Percentiles rank a stretch among this genome's conserved stretches.
These are phyloP conservation scores for Aspidiotus destructor DNA, from an alignment of 2,888 invertebrate genomes.

Conservation along the genomic window DNA sequence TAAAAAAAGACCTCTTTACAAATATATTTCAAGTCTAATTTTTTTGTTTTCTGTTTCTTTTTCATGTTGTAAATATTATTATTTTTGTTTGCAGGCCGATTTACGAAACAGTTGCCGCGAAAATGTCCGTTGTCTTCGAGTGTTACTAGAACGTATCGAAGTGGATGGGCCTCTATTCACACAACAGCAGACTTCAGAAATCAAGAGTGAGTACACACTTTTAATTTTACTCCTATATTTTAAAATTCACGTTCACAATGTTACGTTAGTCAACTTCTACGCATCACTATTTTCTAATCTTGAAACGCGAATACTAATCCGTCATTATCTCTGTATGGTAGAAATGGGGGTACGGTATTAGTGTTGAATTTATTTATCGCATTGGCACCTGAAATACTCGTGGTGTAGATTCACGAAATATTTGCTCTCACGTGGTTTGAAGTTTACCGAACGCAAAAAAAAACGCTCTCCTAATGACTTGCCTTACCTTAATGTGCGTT, in stretches of 20 bases:
- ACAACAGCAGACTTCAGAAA: conserved; percentile 50
- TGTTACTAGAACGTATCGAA: conserved; percentile 48
- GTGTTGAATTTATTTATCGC: too few relatives aligned
- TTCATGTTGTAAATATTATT: conserved; percentile 20
- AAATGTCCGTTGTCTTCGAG: conserved; percentile 69
- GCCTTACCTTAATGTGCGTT: too few relatives aligned
- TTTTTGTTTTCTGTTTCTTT: not conserved
- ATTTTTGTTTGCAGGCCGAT: conserved; percentile 56
- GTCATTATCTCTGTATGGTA: too few relatives aligned
- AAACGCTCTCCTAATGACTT: too few relatives aligned
- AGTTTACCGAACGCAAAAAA: too few relatives aligned
- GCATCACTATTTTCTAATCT: too few relatives aligned
- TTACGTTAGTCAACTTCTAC: not conserved
- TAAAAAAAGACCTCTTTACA: too few relatives aligned
- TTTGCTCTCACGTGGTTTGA: too few relatives aligned
- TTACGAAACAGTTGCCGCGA: conserved; percentile 75
- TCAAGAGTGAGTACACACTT: conserved; percentile 47
- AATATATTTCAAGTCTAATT: not conserved
- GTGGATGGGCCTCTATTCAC: conserved; percentile 42
- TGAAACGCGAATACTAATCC: too few relatives aligned
- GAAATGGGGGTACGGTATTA: too few relatives aligned
- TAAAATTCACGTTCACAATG: not conserved
- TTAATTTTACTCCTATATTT: not conserved
- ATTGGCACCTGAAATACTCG: too few relatives aligned
- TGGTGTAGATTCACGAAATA: too few relatives aligned